Evolutionary conservation across 2,113 vertebrate species (phyloP), one percentile per base, ranked within the genome.

Genomic region (Acrocephalus kingi): DNA sequence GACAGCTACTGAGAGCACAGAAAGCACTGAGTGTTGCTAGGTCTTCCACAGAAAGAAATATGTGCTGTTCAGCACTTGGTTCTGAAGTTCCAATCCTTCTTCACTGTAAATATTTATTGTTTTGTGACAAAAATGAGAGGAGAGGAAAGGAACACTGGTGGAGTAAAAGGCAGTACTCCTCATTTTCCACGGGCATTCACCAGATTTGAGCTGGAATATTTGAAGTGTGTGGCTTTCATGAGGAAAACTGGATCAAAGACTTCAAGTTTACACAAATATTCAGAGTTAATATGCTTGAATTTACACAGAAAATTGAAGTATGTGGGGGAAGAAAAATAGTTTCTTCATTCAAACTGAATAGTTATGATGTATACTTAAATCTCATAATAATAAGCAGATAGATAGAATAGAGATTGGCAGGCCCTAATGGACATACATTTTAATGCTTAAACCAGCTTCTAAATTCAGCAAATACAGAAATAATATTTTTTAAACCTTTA

Each of bases 401-500:
- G 24, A 35, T 25, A 30, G 37, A 76, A 80, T 2, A 75, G 20
- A 59, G 23, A 49, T 35, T 84, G 15, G 5, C 16, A 71, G 43
- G 7, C 11, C 7, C 4, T 45, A 56, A 64, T 30, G 8, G 27
- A 30, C 14, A 13, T 39, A 19, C 9, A 0, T 37, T 81, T 66
- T 69, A 73, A 30, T 14, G 9, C 3, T 61, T 69, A 73, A 89
- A 51, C 1, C 4, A 37, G 11, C 3, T 80, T 30, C 8, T 64
- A 86, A 91, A 69, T 73, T 48, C 62, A 59, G 4, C 4, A 84
- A 77, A 74, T 49, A 24, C 7, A 52, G 9, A 80, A 86, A 59
- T 15, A 63, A 21, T 1, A 6, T 0, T 1, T 37, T 49, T 1
- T 3, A 62, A 45, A 27, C 5, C 16, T 54, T 21, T 12, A 62